Conservation (phyloP, 2,888 invertebrate genomes). For the Ophion ellenae region DNA sequence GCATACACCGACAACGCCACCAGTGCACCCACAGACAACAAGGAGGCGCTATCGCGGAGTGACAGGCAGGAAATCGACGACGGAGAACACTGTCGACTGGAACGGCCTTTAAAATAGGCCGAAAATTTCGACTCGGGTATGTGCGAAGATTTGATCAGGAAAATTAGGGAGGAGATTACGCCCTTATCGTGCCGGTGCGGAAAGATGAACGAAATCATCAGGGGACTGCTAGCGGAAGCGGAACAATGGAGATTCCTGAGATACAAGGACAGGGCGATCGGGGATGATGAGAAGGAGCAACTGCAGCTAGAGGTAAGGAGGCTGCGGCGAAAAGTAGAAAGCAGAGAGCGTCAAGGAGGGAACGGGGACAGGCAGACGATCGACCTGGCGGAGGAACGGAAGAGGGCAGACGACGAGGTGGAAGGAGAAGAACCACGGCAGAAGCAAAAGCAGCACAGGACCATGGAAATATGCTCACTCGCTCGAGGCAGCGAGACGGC, state of each 20-base stretch:
- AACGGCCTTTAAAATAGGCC: too few species aligned
- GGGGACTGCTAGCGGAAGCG: slow-evolving; percentile 9
- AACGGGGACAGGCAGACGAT: neutral
- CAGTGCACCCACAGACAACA: neutral
- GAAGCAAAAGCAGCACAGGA: too few species aligned
- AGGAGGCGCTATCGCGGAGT: neutral
- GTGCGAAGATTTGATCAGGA: neutral
- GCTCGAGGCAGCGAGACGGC: too few species aligned
- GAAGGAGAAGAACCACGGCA: too few species aligned
- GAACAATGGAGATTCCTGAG: slow-evolving; percentile 7
- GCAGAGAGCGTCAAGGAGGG: neutral
- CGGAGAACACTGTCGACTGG: neutral
- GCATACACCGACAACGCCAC: neutral
- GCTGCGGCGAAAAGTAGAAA: neutral
- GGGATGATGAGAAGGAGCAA: slow-evolving; percentile 10
- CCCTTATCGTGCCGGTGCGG: slow-evolving; percentile 16
- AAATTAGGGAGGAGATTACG: neutral
- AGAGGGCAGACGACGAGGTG: neutral
- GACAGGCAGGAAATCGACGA: neutral
- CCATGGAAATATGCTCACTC: too few species aligned
- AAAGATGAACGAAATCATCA: slow-evolving; percentile 15
- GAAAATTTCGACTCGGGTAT: too few species aligned
- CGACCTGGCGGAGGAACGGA: neutral
- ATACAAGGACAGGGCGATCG: neutral
- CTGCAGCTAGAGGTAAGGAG: neutral